These are phyloP conservation scores for Aspidoscelis tigris DNA, from an alignment of 2,113 vertebrate species.

Conservation along the genomic window DNA sequence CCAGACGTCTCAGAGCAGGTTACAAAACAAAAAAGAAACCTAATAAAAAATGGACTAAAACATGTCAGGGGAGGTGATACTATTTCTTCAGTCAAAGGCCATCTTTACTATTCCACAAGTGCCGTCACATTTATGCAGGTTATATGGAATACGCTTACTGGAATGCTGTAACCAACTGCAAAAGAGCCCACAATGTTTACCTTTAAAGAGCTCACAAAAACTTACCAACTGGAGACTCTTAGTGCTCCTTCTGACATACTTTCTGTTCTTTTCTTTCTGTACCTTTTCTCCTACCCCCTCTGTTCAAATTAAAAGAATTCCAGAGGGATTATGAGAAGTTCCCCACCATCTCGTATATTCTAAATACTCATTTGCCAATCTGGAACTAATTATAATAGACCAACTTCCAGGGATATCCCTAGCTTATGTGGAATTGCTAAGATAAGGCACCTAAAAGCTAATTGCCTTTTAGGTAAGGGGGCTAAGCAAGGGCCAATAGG, in stretches of 20 bases:
- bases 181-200: not conserved
- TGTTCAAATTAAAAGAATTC: not conserved
- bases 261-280: not conserved
- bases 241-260: not conserved
- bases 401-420: constrained; percentile 48
- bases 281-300: fast-evolving
- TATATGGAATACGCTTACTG: not conserved
- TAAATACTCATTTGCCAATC: constrained; percentile 37
- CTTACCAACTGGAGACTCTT: not conserved
- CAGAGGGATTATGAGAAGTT: constrained; percentile 35
- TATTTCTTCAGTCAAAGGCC: too few relatives aligned
- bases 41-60: too few relatives aligned
- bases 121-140: not conserved
- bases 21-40: too few relatives aligned
- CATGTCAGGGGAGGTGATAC: too few relatives aligned
- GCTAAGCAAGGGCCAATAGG: constrained; percentile 3
- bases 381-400: constrained; percentile 56
- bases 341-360: not conserved
- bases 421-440: constrained; percentile 58
- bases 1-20: too few relatives aligned
- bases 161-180: not conserved
- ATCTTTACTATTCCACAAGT: too few relatives aligned
- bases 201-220: not conserved
- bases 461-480: constrained; percentile 50
- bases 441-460: constrained; percentile 61